A percentile compares a stretch with the other conserved stretches of the same genome.
phyloP scores from a whole-genome alignment of 2,888 invertebrate genomes.

The Eilema sororculum region DNA sequence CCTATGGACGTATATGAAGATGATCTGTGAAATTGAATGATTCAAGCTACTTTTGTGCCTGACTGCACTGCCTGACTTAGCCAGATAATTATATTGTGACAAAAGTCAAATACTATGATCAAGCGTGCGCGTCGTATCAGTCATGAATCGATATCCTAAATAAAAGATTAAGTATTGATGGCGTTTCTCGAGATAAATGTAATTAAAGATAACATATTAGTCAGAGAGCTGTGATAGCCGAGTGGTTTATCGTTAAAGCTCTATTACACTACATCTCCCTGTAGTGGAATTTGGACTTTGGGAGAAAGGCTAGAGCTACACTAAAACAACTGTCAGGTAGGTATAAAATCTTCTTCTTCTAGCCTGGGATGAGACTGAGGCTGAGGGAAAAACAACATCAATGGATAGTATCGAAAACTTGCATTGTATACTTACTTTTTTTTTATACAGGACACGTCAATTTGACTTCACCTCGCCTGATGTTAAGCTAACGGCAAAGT shows the following conservation, averaged over 20 bases:
- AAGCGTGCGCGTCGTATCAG: neutral
- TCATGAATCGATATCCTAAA: neutral
- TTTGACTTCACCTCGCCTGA: too few relatives aligned
- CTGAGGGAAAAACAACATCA: too few relatives aligned
- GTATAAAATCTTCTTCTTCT: too few relatives aligned
- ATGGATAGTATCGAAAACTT: too few relatives aligned
- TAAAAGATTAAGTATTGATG: neutral
- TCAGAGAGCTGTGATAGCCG: neutral
- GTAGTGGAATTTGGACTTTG: neutral
- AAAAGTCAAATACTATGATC: neutral
- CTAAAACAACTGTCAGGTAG: too few relatives aligned
- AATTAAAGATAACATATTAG: neutral
- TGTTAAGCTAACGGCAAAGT: too few relatives aligned
- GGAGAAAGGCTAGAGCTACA: too few relatives aligned
- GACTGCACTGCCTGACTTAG: neutral
- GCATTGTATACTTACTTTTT: too few relatives aligned
- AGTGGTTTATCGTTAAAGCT: neutral
- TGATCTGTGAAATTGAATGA: too few relatives aligned
- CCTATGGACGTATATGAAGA: too few relatives aligned
- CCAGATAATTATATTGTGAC: neutral
- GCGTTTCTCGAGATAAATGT: neutral
- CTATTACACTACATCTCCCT: neutral
- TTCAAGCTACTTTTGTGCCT: neutral
- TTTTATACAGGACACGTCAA: too few relatives aligned
- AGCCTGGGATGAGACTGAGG: too few relatives aligned